Percentiles rank a stretch among this genome's conserved stretches.
Conservation (phyloP, 2,888 invertebrate species). For the Eupithecia exiguata region DNA sequence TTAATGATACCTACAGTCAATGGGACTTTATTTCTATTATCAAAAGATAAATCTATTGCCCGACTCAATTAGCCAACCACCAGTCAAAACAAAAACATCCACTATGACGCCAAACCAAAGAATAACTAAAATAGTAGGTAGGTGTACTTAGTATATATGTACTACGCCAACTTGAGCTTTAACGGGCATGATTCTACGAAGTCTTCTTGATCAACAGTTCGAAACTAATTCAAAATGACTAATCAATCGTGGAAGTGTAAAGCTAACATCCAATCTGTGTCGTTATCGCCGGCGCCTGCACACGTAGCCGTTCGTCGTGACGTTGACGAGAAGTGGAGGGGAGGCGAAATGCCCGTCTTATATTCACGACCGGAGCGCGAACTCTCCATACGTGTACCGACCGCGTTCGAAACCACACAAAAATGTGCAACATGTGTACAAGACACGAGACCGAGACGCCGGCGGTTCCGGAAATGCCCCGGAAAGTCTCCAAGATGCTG, state of each 20-base stretch:
- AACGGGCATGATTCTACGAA: constrained; percentile 8
- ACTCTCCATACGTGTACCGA: constrained; percentile 53
- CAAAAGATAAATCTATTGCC: not conserved
- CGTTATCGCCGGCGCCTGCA: constrained; percentile 47
- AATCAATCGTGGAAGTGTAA: not conserved
- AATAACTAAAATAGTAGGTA: not conserved
- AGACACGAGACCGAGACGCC: constrained; percentile 59
- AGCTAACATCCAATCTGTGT: constrained; percentile 12
- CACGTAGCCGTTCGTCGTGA: constrained; percentile 43
- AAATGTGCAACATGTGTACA: constrained; percentile 79
- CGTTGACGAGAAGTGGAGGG: constrained; percentile 47
- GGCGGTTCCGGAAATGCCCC: constrained; percentile 49
- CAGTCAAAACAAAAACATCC: not conserved
- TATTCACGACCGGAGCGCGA: constrained; percentile 59
- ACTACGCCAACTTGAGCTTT: not conserved
- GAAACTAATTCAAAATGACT: constrained; percentile 7
- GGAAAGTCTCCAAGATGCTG: constrained; percentile 52
- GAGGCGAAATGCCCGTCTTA: constrained; percentile 68
- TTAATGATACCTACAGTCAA: not conserved
- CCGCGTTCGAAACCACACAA: constrained; percentile 39
- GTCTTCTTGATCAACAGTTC: not conserved
- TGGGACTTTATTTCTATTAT: not conserved
- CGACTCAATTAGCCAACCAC: not conserved
- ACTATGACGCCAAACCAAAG: not conserved
- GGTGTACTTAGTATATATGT: not conserved